Conservation (phyloP, 2,888 invertebrate genomes). For the Trissolcus japonicus region DNA sequence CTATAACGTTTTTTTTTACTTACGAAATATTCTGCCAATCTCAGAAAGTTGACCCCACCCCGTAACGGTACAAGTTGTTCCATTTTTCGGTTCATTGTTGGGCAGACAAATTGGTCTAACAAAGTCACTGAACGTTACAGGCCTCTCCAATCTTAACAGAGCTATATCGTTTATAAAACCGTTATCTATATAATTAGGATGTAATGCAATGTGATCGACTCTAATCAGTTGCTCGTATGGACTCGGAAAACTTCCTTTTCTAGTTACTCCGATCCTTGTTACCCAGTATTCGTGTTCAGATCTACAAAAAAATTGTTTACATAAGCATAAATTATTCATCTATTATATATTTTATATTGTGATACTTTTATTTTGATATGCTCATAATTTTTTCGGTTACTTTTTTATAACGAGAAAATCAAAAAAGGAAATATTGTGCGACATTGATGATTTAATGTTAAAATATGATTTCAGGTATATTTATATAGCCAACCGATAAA, state of each 20-base stretch:
- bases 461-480: background rate
- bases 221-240: slow-evolving; percentile 85
- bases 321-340: background rate
- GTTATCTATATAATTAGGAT: slow-evolving; percentile 85
- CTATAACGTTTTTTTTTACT: slow-evolving; percentile 75
- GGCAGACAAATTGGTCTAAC: slow-evolving; percentile 83
- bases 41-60: slow-evolving; percentile 90
- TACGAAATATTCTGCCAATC: slow-evolving; percentile 87
- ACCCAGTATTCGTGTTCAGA: slow-evolving; percentile 87
- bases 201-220: slow-evolving; percentile 82
- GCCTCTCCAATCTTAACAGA: slow-evolving; percentile 80
- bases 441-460: slow-evolving; percentile 1
- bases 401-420: too few relatives aligned
- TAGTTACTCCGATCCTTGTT: slow-evolving; percentile 85
- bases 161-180: slow-evolving; percentile 89
- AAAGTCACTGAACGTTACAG: slow-evolving; percentile 81
- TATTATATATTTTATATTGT: background rate
- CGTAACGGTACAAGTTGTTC: slow-evolving; percentile 85
- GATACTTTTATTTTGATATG: background rate
- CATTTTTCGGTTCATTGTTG: slow-evolving; percentile 80
- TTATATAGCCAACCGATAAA: slow-evolving; percentile 81
- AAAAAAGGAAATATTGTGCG: too few relatives aligned
- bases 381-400: too few relatives aligned
- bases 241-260: slow-evolving; percentile 85
- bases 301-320: slow-evolving; percentile 74